Evolutionary conservation across 1,140 invertebrate species (phyloP), one percentile per base, ranked within the genome.

Genomic region (Spodoptera frugiperda): DNA sequence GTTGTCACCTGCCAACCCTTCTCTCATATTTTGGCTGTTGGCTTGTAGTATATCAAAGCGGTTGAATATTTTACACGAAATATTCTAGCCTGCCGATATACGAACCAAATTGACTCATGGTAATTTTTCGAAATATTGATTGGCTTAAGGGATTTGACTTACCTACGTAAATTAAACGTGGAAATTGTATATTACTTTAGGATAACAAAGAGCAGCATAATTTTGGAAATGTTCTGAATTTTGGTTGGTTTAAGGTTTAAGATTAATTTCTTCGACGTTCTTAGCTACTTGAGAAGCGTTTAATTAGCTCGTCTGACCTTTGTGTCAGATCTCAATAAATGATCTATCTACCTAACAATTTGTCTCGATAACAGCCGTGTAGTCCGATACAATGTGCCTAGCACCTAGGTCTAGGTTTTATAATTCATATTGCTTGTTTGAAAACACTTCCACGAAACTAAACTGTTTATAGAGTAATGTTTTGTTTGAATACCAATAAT

Each of bases 401-500:
- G 30, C 6, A 48, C 9, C 10, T 46, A 21, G 39, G 39, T 65
- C n/a, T 46, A n/a, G n/a, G n/a, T n/a, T n/a, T n/a, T n/a, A n/a
- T 21, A 65, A 48, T 48, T 65, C 11, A 11, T 65, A 39, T 65
- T 46, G 15, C 12, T 51, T 51, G 61, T 67, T 67, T 67, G 63
- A 48, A 67, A 67, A 67, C 44, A 65, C 39, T 61, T 61, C n/a
- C 21, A 19, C 5, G 44, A 3, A 25, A 67, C 12, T 12, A 3
- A 48, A 67, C 63, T 49, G 17, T 49, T 49, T 67, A 49, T 48
- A 25, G 46, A 67, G 17, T 4, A 21, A 48, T 49, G 63, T 67
- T 67, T 67, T 25, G 44, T 67, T 25, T 44, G 11, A 49, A 67
- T 67, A 25, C 19, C n/a, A 67, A 49, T 67, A 49, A 49, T 49